These are phyloP conservation scores for Myotis vivesi DNA, from an alignment of 2,797 vertebrate genomes.

Conservation along the genomic window DNA sequence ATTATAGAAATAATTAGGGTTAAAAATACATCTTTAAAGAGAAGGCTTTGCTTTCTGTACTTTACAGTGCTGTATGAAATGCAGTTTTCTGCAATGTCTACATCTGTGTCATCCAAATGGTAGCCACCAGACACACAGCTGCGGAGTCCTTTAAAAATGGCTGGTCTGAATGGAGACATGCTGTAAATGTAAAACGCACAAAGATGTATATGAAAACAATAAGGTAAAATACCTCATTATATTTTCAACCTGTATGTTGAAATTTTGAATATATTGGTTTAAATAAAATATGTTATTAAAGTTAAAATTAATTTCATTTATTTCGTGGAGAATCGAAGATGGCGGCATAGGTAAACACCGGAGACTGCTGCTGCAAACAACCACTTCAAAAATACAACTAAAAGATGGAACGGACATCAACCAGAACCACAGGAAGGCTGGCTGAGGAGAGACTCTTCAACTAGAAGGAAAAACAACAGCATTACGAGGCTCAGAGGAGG, in stretches of 20 bases:
- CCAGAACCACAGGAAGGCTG: too few relatives aligned
- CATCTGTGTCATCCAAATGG: not conserved
- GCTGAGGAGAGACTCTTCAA: too few relatives aligned
- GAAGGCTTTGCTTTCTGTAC: not conserved
- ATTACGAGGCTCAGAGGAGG: too few relatives aligned
- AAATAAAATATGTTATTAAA: constrained; percentile 33
- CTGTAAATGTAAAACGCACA: not conserved
- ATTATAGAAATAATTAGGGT: not conserved
- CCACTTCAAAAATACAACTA: too few relatives aligned
- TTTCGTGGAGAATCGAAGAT: too few relatives aligned
- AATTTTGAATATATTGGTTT: not conserved
- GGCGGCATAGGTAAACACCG: too few relatives aligned
- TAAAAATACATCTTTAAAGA: constrained; percentile 40
- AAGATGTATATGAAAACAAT: not conserved
- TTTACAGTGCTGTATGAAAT: not conserved
- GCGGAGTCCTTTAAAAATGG: not conserved
- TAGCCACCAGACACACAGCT: not conserved
- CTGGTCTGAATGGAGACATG: not conserved
- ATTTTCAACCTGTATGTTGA: not conserved
- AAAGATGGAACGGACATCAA: too few relatives aligned
- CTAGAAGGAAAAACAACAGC: too few relatives aligned
- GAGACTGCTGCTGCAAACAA: too few relatives aligned
- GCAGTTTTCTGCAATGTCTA: not conserved
- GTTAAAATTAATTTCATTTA: not conserved
- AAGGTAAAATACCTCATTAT: not conserved